Conservation (phyloP, 2,888 invertebrate genomes). For the Eilema caniola region DNA sequence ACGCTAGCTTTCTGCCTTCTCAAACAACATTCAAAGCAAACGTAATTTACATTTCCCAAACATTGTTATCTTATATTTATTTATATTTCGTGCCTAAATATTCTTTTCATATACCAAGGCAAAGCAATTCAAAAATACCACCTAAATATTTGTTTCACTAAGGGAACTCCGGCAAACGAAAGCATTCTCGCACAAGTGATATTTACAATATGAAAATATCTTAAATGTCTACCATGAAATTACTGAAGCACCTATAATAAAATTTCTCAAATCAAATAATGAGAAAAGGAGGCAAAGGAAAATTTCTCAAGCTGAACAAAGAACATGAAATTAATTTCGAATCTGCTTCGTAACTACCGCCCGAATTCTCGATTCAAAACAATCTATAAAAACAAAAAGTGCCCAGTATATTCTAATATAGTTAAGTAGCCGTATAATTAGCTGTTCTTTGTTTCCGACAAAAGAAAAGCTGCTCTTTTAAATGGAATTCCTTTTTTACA, state of each 20-base stretch:
- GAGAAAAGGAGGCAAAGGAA: conserved; percentile 33
- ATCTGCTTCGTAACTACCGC: conserved; percentile 19
- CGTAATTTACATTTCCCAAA: not conserved
- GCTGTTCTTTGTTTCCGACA: conserved; percentile 13
- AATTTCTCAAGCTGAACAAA: conserved; percentile 44
- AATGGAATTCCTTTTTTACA: not conserved
- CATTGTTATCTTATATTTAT: not conserved
- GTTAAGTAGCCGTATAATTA: conserved; percentile 24
- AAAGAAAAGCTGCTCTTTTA: conserved; percentile 5
- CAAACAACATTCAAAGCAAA: not conserved
- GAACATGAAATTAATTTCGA: conserved; percentile 49
- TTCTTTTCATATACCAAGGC: conserved; percentile 10
- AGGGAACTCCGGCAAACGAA: conserved; percentile 15
- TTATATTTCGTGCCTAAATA: conserved; percentile 7
- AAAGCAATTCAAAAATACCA: conserved; percentile 17
- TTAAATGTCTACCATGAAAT: conserved; percentile 37
- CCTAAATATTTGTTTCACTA: conserved; percentile 19
- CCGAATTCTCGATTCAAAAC: conserved; percentile 38
- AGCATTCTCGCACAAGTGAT: conserved; percentile 18
- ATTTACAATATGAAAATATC: conserved; percentile 45
- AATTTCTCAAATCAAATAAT: conserved; percentile 48
- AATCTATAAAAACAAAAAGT: conserved; percentile 34
- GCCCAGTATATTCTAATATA: conserved; percentile 19
- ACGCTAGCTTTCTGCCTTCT: no score
- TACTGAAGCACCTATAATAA: conserved; percentile 39